Evolutionary conservation across 35 echinoderm and acorn worm genomes (phyloP), one percentile per base, ranked within the genome.

Genomic region (Lytechinus pictus): DNA sequence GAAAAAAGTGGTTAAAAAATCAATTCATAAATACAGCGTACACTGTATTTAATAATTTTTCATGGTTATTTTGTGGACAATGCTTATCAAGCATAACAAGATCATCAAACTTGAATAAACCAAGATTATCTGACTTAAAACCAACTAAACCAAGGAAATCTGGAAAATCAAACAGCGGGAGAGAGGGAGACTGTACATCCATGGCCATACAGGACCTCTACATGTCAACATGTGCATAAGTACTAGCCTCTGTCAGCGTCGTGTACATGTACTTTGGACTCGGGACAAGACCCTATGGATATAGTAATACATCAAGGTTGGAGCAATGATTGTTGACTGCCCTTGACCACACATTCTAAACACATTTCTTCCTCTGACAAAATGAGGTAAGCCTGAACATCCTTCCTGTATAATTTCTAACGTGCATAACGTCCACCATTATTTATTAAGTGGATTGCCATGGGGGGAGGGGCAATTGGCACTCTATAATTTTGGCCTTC

Each of bases 281-380:
- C 66, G 0, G 66, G 19, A 79, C 16, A 24, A 7, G 16, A 44
- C 33, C 33, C 66, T 24, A 79, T 79, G 12, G n/a, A n/a, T n/a
- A n/a, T n/a, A n/a, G n/a, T n/a, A n/a, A n/a, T n/a, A n/a, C 21
- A n/a, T 24, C 3, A 79, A 24, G 66, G 66, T 79, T 24, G 56
- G 33, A 79, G 14, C 3, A 24, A 24, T 6, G 21, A 79, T 79
- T 79, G 19, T 79, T 24, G 24, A 5, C 4, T 8, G 66, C 66
- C 66, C 66, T 79, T 79, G 66, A 79, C 66, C 66, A n/a, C 66
- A 79, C 66, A 79, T 79, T 79, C n/a, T 24, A 79, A 79, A 79
- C n/a, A 24, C 66, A 79, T 79, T 79, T 79, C 66, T 79, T 79
- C 16, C 66, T 79, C 66, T 79, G 12, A 79, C 19, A 79, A 79